phyloP scores from a whole-genome alignment of 2,888 invertebrate species.

The Polylopha cassiicola region DNA sequence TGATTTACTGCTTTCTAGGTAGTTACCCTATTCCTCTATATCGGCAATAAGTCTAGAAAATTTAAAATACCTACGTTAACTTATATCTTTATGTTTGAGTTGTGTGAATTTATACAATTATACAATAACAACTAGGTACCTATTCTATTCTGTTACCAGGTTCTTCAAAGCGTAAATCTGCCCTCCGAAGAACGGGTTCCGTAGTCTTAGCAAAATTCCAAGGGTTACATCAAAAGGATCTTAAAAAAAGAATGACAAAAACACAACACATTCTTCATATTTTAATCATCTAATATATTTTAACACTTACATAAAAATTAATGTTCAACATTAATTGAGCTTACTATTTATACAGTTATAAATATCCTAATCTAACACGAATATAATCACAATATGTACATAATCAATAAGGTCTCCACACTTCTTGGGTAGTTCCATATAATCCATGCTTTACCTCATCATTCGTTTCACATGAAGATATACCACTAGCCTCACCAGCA shows the following conservation, averaged over 20 bases:
- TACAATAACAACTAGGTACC: too few species aligned
- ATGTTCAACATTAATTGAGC: constrained; percentile 71
- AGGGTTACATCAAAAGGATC: too few species aligned
- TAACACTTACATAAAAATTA: constrained; percentile 67
- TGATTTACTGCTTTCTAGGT: too few species aligned
- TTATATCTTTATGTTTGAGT: too few species aligned
- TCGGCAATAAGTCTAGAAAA: too few species aligned
- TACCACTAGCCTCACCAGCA: constrained; percentile 63
- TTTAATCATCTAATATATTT: constrained; percentile 42
- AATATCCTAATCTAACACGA: constrained; percentile 24
- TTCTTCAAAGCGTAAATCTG: too few species aligned
- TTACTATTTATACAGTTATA: constrained; percentile 34
- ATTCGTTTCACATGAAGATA: constrained; percentile 70
- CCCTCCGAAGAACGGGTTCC: too few species aligned
- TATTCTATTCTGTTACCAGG: too few species aligned
- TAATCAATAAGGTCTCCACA: constrained; percentile 88
- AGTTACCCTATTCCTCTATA: too few species aligned
- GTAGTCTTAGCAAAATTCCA: too few species aligned
- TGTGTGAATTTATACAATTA: too few species aligned
- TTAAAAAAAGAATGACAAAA: constrained; percentile 2
- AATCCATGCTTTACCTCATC: constrained; percentile 74
- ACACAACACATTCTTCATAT: constrained; percentile 12
- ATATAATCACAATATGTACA: constrained; percentile 74
- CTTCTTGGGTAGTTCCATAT: constrained; percentile 68
- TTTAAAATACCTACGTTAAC: too few species aligned